These are phyloP conservation scores for Blastomussa wellsi DNA, from an alignment of 92 coral and sea anemone species.

Conservation along the genomic window DNA sequence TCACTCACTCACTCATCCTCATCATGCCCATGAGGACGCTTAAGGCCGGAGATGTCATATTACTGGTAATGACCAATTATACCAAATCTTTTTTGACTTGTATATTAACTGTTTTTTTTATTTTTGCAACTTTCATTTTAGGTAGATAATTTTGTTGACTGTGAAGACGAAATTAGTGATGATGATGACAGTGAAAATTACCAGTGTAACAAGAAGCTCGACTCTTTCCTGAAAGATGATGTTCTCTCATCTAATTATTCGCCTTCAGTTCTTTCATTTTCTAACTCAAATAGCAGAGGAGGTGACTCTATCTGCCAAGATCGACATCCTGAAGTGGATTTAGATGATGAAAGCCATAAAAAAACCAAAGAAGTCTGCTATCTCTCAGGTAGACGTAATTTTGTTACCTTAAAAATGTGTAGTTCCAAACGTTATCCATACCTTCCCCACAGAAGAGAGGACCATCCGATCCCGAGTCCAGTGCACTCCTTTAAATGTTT, in stretches of 20 bases:
- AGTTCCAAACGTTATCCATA: too few relatives aligned
- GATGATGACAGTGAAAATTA: background rate
- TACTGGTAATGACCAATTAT: too few relatives aligned
- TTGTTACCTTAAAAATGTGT: background rate
- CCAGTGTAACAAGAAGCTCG: too few relatives aligned
- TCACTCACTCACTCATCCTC: too few relatives aligned
- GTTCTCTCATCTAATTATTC: constrained; percentile 8
- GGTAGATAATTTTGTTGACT: constrained; percentile 46
- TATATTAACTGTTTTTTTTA: background rate
- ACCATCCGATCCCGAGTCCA: too few relatives aligned
- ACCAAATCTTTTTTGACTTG: too few relatives aligned
- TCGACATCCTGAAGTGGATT: background rate
- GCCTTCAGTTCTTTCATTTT: constrained; percentile 3
- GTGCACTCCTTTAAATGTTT: too few relatives aligned
- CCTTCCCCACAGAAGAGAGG: too few relatives aligned
- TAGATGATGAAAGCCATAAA: constrained; percentile 9
- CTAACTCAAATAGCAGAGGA: background rate
- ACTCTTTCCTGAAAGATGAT: constrained; percentile 11
- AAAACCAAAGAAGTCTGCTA: constrained; percentile 13
- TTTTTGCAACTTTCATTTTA: background rate
- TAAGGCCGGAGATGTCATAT: too few relatives aligned
- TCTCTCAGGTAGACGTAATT: constrained; percentile 22
- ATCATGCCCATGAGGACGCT: too few relatives aligned
- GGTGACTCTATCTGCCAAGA: background rate
- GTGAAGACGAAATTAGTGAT: constrained; percentile 21